These are phyloP conservation scores for Gymnoscopelus braueri DNA, from an alignment of 2,797 vertebrate species.

Conservation along the genomic window DNA sequence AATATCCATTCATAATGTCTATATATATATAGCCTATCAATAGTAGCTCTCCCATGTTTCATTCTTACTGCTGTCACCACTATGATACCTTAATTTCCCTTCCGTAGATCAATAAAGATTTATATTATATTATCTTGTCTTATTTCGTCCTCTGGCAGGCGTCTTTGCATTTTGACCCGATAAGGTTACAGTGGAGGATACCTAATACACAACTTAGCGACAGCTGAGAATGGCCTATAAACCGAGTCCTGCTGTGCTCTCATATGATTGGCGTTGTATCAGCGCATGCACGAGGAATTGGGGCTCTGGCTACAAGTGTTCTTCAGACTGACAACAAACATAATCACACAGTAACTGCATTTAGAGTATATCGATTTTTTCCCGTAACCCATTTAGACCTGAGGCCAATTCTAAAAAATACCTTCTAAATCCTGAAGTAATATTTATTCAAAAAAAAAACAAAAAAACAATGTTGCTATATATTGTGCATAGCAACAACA, in stretches of 20 bases:
- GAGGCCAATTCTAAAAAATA: no score
- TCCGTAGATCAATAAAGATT: no score
- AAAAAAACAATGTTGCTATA: no score
- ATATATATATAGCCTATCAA: no score
- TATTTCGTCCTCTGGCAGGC: slow-evolving; percentile 2
- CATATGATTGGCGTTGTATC: neutral
- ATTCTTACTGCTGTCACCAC: no score
- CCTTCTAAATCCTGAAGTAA: no score
- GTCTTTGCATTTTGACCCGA: slow-evolving; percentile 2
- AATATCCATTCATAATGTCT: no score
- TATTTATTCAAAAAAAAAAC: no score
- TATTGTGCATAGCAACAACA: no score
- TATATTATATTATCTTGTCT: no score
- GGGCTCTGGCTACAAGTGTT: neutral
- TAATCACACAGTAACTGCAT: neutral
- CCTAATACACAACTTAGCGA: slow-evolving; percentile 3
- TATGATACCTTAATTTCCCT: no score
- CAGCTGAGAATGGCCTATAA: slow-evolving; percentile 1
- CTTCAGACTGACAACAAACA: neutral
- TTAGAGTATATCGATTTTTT: neutral
- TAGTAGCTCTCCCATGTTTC: no score
- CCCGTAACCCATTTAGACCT: neutral
- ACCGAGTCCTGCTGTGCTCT: neutral
- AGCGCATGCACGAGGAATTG: neutral
- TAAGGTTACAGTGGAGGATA: neutral